Base-by-base conservation (phyloP, 2,113 vertebrate genomes). In the Accipiter virgatus region DNA sequence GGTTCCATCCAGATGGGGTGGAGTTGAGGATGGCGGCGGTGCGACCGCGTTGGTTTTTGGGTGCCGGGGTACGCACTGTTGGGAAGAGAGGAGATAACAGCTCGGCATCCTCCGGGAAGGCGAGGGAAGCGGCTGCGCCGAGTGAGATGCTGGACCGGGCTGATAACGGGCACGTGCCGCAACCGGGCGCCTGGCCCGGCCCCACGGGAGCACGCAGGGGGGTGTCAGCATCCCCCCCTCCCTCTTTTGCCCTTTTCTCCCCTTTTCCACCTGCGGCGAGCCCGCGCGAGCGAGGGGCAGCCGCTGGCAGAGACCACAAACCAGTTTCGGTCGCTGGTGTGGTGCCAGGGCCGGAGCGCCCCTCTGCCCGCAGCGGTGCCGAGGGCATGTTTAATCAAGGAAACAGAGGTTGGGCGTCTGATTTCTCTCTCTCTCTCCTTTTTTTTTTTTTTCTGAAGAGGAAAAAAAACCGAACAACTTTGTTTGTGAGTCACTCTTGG, bases 401-500 rank as follows among this genome's bases (percentile, higher is more conserved):
- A 55, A 87, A 56, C 63, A 1, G 73, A 85, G 92, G 55, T n/a
- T 53, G 94, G 18, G 58, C 4, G 1, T 32, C 70, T 74, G 77
- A 78, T 70, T 86, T 55, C 14, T 66, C 32, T 55, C 78, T 53
- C 23, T 50, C 20, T 45, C 17, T 61, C 13, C 2, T 11, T 31
- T 29, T 31, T 11, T 6, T 32, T 52, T 82, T 27, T 55, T 40
- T 25, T 13, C 40, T 58, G 32, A 88, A 55, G 82, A 48, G 65
- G 79, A 19, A 38, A 71, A 78, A 78, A 91, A 92, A 34, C 8
- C 55, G 62, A 96, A 53, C 74, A 82, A 83, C 42, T 94, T 93
- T 65, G 47, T 86, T 91, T 70, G 84, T 93, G 96, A 94, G 87
- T 95, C 96, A 83, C 63, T 40, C 40, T 43, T 80, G 86, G 93